phyloP scores from a whole-genome alignment of 2,113 vertebrate genomes.

The Sminthopsis crassicaudata region DNA sequence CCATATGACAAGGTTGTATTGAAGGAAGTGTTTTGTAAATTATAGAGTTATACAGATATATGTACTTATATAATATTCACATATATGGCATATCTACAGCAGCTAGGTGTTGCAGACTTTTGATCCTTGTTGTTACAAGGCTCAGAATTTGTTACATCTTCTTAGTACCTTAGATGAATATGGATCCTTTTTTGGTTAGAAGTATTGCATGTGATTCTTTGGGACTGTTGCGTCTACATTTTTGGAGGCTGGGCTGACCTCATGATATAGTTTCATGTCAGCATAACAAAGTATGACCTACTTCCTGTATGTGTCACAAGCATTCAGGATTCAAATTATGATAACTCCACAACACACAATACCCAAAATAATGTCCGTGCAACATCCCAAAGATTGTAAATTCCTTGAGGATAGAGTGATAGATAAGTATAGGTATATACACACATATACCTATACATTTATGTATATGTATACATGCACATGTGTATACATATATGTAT shows the following conservation, averaged over 20 bases:
- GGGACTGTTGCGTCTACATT: neutral
- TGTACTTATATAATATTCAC: too few species aligned
- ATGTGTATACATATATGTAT: neutral
- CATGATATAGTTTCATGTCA: neutral
- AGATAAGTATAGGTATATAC: neutral
- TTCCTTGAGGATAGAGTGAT: neutral
- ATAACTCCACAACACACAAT: neutral
- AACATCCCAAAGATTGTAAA: neutral
- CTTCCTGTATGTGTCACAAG: neutral
- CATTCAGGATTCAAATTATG: neutral
- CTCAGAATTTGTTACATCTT: neutral
- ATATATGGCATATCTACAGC: too few species aligned
- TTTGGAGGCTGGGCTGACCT: neutral
- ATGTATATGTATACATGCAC: neutral
- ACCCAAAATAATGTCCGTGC: neutral
- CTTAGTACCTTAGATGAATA: neutral
- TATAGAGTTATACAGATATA: neutral
- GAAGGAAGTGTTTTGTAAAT: neutral
- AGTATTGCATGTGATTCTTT: neutral
- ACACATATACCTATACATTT: neutral
- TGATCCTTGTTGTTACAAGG: neutral
- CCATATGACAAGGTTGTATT: neutral
- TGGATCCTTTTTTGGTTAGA: neutral
- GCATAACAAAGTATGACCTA: neutral
- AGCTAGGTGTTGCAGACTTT: neutral